Conservation (phyloP, 2,113 vertebrate species). For the Micronycteris hirsuta region DNA sequence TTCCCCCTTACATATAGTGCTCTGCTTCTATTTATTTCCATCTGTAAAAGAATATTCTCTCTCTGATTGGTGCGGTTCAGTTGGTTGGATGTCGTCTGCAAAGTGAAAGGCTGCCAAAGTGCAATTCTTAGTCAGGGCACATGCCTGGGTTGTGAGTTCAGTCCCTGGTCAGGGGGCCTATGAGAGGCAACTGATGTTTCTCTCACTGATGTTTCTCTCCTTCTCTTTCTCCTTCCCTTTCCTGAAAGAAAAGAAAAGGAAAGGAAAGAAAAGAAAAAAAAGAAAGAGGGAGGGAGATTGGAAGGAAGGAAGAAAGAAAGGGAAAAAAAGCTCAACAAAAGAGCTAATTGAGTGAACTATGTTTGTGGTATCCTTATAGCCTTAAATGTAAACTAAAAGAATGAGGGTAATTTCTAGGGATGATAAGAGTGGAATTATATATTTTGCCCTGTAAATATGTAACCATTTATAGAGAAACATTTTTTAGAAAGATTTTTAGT, state of each 20-base stretch:
- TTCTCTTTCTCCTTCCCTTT: too few species aligned
- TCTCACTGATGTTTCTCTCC: too few species aligned
- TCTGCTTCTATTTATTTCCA: background rate
- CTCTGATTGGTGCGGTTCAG: background rate
- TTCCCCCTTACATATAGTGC: background rate
- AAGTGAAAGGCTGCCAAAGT: too few species aligned
- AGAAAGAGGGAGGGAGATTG: too few species aligned
- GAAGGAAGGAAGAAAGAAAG: too few species aligned
- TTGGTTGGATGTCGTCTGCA: too few species aligned
- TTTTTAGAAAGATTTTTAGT: background rate
- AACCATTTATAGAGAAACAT: background rate
- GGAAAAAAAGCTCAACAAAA: background rate
- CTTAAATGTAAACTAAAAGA: background rate
- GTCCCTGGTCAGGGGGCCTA: too few species aligned
- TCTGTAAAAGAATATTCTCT: background rate
- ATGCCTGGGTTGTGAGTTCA: too few species aligned
- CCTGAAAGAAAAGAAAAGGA: too few species aligned
- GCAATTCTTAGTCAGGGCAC: too few species aligned
- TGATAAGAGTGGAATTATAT: background rate
- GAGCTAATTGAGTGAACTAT: background rate
- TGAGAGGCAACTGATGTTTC: too few species aligned
- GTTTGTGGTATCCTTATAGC: background rate
- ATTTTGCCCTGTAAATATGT: background rate
- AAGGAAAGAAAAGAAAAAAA: too few species aligned
- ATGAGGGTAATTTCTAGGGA: background rate